Conservation (phyloP, 2,888 invertebrate genomes). For the Aphodius granarius region DNA sequence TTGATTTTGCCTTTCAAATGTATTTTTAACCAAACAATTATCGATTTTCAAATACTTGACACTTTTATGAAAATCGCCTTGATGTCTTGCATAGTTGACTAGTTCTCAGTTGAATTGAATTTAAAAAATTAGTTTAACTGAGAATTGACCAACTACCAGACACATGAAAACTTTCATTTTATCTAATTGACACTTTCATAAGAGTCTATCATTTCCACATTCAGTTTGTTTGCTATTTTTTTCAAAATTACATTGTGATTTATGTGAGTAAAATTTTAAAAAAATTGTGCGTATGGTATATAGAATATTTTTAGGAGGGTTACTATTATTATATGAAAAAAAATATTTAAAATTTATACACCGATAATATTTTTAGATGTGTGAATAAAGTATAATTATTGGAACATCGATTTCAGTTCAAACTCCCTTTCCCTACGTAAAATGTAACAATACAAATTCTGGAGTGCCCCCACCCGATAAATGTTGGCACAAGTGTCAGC, state of each 20-base stretch:
- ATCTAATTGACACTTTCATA: neutral
- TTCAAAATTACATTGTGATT: neutral
- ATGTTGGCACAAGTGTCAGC: too few relatives aligned
- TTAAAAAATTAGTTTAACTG: neutral
- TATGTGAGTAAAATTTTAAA: neutral
- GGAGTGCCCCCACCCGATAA: too few relatives aligned
- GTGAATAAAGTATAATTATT: neutral
- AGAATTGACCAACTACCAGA: neutral
- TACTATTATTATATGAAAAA: neutral
- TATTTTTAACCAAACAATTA: neutral
- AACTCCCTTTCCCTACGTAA: neutral
- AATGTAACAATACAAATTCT: neutral
- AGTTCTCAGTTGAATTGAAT: neutral
- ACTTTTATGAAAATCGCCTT: neutral
- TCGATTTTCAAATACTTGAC: neutral
- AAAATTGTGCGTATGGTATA: neutral
- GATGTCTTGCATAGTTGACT: neutral
- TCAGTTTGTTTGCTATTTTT: neutral
- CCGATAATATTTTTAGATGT: neutral
- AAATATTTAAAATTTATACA: neutral
- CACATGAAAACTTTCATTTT: neutral
- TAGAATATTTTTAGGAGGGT: neutral
- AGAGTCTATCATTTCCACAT: neutral
- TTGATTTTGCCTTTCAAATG: neutral
- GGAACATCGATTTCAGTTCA: neutral